Evolutionary conservation across 2,797 vertebrate genomes (phyloP), one percentile per base, ranked within the genome.

Genomic region (Meda fulgida): DNA sequence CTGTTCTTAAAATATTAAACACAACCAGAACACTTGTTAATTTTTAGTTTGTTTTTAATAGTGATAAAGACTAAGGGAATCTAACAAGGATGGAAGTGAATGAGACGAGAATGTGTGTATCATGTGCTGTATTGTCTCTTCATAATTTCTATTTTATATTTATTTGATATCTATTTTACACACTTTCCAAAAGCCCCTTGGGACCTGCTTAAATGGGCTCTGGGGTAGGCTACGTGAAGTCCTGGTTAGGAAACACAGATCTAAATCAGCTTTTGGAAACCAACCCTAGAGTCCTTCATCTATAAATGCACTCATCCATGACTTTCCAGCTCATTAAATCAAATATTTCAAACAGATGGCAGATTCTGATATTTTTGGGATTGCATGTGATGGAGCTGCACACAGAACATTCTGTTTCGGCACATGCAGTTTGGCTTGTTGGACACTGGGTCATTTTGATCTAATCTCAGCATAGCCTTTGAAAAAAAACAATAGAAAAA

Each of bases 281-380:
- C 31, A 48, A 48, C 67, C 66, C 43, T 55, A 36, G 14, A 63
- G 43, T 31, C 13, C 16, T 43, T 23, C 43, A 51, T 80, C 53
- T 71, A 85, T 83, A 48, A 55, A 66, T 48, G 43, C 36, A 77
- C 29, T 75, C 16, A 38, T 63, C 73, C 38, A 58, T 77, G 65
- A 55, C 21, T 78, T 60, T 80, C 38, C 60, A 75, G 65, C 43
- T 65, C 60, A 87, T 77, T 78, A 78, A 70, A 78, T 82, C 55
- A 78, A 65, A 78, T n/a, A 76, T 85, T 46, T 84, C 70, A 65
- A 65, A 76, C 86, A 76, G 70, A 69, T 84, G 78, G 70, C 48
- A 51, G n/a, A 76, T 23, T 73, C 16, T 66, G 70, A 29, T 21
- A 66, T 75, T 73, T 70, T 72, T 66, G 40, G 51, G 13, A 80